Evolutionary conservation across 1,140 invertebrate genomes (phyloP).

Genomic region (Argopecten irradians): DNA sequence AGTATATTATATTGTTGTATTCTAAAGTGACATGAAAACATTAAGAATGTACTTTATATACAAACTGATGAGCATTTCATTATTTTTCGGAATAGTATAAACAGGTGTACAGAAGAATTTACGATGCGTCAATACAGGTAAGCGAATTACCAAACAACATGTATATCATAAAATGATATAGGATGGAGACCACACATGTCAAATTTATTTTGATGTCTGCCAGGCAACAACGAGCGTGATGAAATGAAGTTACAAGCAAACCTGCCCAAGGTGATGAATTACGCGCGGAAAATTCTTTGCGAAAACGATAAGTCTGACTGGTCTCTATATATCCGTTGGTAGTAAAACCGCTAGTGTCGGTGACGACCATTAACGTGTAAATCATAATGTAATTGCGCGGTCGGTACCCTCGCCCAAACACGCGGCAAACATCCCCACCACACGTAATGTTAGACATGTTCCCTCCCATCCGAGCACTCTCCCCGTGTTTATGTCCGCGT

Average conservation of each 20-base stretch:
- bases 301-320: conserved; percentile 8
- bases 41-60: too few relatives aligned
- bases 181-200: not conserved
- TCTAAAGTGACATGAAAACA: too few relatives aligned
- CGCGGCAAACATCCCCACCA: conserved; percentile 6
- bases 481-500: not conserved
- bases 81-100: not conserved
- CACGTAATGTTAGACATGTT: not conserved
- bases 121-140: not conserved
- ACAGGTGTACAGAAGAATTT: not conserved
- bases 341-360: not conserved
- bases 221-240: not conserved
- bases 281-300: conserved; percentile 8
- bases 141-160: not conserved
- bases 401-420: not conserved
- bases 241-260: not conserved
- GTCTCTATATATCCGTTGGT: not conserved
- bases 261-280: not conserved
- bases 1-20: too few relatives aligned
- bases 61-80: not conserved
- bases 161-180: not conserved
- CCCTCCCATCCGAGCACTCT: not conserved
- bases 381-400: conserved; percentile 1
- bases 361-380: not conserved
- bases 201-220: not conserved